A percentile compares a stretch with the other conserved stretches of the same genome.
Conservation (phyloP, 1,140 invertebrate genomes). For the Tetragnatha versicolor region DNA sequence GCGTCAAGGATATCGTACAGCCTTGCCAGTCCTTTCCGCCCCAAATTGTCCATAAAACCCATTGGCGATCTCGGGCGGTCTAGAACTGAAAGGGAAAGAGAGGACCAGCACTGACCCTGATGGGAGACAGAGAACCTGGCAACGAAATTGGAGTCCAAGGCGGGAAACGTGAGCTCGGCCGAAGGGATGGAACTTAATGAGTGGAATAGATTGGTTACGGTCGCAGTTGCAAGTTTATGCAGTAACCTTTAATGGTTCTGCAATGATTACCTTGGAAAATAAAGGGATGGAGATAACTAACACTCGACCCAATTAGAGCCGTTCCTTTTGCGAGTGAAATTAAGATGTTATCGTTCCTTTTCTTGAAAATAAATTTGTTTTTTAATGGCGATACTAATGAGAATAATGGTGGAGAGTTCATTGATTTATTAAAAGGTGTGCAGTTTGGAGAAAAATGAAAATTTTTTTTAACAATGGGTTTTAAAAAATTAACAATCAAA, state of each 20-base stretch:
- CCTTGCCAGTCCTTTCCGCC: too few relatives aligned
- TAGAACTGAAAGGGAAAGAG: too few relatives aligned
- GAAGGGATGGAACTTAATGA: conserved; percentile 4
- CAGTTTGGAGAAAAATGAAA: too few relatives aligned
- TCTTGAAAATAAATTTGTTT: too few relatives aligned
- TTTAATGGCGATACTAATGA: too few relatives aligned
- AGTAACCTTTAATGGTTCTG: conserved; percentile 1
- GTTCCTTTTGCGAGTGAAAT: not conserved
- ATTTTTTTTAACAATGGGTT: too few relatives aligned
- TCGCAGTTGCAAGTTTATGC: not conserved
- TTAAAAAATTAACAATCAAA: too few relatives aligned
- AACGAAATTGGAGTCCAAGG: not conserved
- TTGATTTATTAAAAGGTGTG: too few relatives aligned
- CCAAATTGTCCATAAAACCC: too few relatives aligned
- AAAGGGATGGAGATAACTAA: not conserved
- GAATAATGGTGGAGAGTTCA: too few relatives aligned
- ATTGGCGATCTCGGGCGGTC: too few relatives aligned
- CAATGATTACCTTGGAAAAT: conserved; percentile 7
- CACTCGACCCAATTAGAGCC: conserved; percentile 1
- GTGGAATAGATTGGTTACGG: conserved; percentile 18
- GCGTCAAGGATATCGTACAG: not conserved
- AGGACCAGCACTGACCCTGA: not conserved
- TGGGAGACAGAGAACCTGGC: not conserved
- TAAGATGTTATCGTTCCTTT: not conserved
- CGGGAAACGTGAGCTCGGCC: not conserved